phyloP scores from a whole-genome alignment of 2,888 invertebrate genomes.

The Caradrina clavipalpis region DNA sequence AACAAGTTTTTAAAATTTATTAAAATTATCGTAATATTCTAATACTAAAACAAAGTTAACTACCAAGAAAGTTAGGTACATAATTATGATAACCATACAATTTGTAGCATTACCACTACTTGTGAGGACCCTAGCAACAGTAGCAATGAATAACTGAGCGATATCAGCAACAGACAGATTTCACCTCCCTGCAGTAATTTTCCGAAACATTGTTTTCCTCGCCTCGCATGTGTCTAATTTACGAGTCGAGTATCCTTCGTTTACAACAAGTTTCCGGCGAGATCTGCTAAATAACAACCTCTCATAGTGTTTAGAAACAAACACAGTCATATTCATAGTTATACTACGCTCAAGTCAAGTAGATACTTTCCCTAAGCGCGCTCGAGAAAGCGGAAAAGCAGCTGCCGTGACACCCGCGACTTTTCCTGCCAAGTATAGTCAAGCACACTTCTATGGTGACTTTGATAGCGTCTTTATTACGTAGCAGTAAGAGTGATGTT shows the following conservation, averaged over 20 bases:
- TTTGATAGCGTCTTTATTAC: conserved; percentile 21
- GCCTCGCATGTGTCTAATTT: conserved; percentile 41
- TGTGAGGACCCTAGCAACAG: not conserved
- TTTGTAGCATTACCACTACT: not conserved
- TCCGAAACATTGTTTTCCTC: conserved; percentile 22
- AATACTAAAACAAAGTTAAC: no score
- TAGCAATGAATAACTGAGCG: not conserved
- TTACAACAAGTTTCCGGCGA: conserved; percentile 32
- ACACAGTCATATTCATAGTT: conserved; percentile 46
- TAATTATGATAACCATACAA: no score
- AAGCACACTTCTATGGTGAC: not conserved
- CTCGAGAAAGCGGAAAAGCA: conserved; percentile 86
- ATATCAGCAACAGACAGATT: conserved; percentile 7
- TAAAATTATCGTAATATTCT: no score
- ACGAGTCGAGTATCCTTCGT: conserved; percentile 20
- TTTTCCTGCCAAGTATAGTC: conserved; percentile 72
- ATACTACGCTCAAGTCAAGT: conserved; percentile 40
- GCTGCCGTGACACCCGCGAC: conserved; percentile 71
- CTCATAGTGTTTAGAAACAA: conserved; percentile 39
- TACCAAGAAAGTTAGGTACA: no score
- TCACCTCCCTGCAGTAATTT: conserved; percentile 5
- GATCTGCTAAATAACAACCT: conserved; percentile 33
- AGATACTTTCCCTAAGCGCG: conserved; percentile 72
- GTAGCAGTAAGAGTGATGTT: not conserved
- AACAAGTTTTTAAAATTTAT: no score